These are phyloP conservation scores for Syrista parreyssii DNA, from an alignment of 2,888 invertebrate genomes.

Conservation along the genomic window DNA sequence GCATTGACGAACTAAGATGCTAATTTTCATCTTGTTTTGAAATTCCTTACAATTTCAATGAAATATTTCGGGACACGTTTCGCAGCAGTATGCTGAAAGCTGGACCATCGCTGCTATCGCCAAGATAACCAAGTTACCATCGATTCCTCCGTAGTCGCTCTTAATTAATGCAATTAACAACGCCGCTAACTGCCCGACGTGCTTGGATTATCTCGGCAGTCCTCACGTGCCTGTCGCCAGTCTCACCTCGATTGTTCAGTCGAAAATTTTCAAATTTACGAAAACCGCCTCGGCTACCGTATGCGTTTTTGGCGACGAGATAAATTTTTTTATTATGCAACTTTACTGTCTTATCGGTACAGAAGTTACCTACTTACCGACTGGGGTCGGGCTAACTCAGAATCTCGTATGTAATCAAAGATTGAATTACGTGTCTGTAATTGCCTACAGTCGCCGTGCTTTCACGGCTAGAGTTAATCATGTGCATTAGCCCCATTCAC, in stretches of 20 bases:
- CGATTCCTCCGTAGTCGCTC: conserved; percentile 37
- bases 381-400: too few species aligned
- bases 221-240: conserved; percentile 9
- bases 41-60: neutral
- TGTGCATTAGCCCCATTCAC: too few species aligned
- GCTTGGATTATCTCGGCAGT: conserved; percentile 32
- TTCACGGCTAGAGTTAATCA: too few species aligned
- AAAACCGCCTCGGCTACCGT: conserved; percentile 17
- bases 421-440: too few species aligned
- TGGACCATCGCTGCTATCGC: conserved; percentile 4
- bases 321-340: too few species aligned
- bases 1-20: too few species aligned
- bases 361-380: too few species aligned
- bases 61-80: neutral
- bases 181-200: conserved; percentile 40
- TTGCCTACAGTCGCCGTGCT: too few species aligned
- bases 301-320: too few species aligned
- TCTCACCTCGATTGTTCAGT: conserved; percentile 26
- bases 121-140: conserved; percentile 40
- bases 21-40: neutral
- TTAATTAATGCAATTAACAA: conserved; percentile 50
- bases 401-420: too few species aligned
- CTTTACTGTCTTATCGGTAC: too few species aligned
- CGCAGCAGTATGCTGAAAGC: conserved; percentile 7
- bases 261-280: conserved; percentile 32